These are phyloP conservation scores for Prunella himalayana DNA, from an alignment of 2,113 vertebrate species.

Conservation along the genomic window DNA sequence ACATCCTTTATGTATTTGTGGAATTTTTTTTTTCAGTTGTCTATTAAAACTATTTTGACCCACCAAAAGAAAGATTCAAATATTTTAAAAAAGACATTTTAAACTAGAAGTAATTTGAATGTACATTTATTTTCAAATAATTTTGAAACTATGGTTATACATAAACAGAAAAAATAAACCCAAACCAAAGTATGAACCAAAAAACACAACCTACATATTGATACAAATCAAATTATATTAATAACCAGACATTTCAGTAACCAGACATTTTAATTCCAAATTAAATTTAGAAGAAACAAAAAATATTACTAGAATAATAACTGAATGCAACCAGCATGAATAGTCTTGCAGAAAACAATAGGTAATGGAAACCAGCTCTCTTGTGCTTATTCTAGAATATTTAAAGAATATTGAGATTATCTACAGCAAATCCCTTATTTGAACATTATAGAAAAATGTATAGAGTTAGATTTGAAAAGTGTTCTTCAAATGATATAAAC, in stretches of 20 bases:
- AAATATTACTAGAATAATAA: not conserved
- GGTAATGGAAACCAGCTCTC: conserved; percentile 1
- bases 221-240: not conserved
- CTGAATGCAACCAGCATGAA: not conserved
- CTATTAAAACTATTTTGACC: not conserved
- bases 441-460: not conserved
- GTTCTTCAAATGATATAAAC: conserved; percentile 23
- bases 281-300: not conserved
- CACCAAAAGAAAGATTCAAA: not conserved
- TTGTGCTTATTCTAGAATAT: not conserved
- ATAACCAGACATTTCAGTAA: not conserved
- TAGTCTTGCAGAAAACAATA: not conserved
- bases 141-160: not conserved
- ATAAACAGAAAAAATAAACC: not conserved
- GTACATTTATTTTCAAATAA: not conserved
- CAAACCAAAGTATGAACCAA: not conserved
- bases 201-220: not conserved
- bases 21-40: not conserved
- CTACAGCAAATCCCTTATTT: not conserved
- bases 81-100: not conserved
- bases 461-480: not conserved
- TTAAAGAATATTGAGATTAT: not conserved
- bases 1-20: not conserved
- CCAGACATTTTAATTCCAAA: not conserved
- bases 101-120: not conserved